Conservation (phyloP, 2,113 vertebrate species). For the Odobenus rosmarus region DNA sequence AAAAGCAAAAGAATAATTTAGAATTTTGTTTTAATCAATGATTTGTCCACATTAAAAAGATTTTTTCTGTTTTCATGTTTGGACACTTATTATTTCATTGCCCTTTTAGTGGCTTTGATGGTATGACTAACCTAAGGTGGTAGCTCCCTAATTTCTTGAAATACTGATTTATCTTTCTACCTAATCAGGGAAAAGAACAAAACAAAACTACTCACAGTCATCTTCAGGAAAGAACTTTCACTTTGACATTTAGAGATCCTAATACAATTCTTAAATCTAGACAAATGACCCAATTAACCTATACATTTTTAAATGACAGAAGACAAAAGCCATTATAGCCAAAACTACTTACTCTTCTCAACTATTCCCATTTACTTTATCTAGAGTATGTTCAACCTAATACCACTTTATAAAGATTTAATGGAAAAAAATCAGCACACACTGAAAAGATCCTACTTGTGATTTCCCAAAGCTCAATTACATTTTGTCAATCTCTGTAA, state of each 20-base stretch:
- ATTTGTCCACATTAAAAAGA: neutral
- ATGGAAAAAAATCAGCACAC: neutral
- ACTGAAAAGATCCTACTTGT: neutral
- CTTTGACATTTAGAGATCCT: neutral
- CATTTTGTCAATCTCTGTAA: neutral
- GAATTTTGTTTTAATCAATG: neutral
- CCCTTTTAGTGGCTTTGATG: neutral
- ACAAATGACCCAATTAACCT: neutral
- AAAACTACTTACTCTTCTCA: neutral
- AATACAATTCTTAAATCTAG: constrained; percentile 16
- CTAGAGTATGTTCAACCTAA: neutral
- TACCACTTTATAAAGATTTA: neutral
- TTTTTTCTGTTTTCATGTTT: constrained; percentile 18
- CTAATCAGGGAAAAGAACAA: neutral
- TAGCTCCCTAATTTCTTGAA: neutral
- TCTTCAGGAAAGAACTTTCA: neutral
- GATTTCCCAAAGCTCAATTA: neutral
- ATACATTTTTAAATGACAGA: neutral
- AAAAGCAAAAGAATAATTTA: neutral
- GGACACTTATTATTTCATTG: neutral
- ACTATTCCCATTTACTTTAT: neutral
- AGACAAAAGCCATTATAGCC: neutral
- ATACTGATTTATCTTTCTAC: constrained; percentile 1
- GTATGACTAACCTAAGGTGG: neutral
- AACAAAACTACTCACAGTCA: neutral